These are phyloP conservation scores for Agrochola macilenta DNA, from an alignment of 2,888 invertebrate species.

Conservation along the genomic window DNA sequence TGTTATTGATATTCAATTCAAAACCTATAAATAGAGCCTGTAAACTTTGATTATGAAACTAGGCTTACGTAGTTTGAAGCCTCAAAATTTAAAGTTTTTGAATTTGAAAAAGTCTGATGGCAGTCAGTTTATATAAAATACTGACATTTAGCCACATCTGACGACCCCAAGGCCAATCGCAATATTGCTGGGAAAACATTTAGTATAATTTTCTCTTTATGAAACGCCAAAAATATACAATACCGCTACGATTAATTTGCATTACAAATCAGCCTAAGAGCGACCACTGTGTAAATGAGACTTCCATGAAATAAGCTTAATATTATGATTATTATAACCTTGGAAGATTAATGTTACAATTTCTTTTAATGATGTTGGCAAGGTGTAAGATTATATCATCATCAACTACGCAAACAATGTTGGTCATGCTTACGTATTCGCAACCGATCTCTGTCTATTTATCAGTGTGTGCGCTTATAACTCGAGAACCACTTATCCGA, in stretches of 20 bases:
- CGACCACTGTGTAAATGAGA: not conserved
- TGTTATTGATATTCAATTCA: too few species aligned
- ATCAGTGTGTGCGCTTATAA: conserved; percentile 24
- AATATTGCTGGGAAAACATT: not conserved
- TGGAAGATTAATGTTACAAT: conserved; percentile 7
- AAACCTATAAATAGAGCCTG: too few species aligned
- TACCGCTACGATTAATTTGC: conserved; percentile 20
- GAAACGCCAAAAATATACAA: conserved; percentile 12
- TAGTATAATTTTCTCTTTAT: conserved; percentile 30
- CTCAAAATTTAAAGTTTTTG: not conserved
- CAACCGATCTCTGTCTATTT: conserved; percentile 4
- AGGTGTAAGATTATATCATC: not conserved
- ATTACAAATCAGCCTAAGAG: conserved; percentile 32
- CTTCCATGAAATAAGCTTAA: conserved; percentile 4
- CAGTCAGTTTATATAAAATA: not conserved
- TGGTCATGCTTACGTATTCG: not conserved
- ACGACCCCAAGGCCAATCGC: not conserved
- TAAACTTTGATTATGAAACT: too few species aligned
- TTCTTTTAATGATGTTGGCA: not conserved
- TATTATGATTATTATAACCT: not conserved
- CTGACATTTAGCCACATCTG: not conserved
- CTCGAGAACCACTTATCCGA: conserved; percentile 45
- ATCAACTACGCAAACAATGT: not conserved
- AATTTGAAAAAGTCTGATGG: not conserved
- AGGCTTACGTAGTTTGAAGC: too few species aligned